Conservation (phyloP, 2,113 vertebrate genomes). For the Leptodactylus fuscus region DNA sequence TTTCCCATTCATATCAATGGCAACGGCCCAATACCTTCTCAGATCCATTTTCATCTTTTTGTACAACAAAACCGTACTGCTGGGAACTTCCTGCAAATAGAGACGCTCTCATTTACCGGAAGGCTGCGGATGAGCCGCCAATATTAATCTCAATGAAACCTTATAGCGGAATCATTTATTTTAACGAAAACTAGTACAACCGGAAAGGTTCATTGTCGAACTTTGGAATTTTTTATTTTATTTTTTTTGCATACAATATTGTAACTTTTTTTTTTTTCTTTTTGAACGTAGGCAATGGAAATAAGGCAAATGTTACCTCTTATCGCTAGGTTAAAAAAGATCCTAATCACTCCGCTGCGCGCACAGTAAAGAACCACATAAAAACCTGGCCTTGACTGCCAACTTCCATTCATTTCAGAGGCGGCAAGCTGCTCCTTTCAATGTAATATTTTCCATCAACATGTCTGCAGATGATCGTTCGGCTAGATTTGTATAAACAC, state of each 20-base stretch:
- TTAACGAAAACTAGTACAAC: not conserved
- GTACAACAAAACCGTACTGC: constrained; percentile 41
- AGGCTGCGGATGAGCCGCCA: constrained; percentile 17
- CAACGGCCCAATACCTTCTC: constrained; percentile 57
- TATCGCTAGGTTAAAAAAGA: constrained; percentile 55
- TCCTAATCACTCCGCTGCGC: constrained; percentile 19
- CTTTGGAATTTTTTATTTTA: not conserved
- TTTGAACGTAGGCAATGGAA: not conserved
- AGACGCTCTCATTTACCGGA: constrained; percentile 39
- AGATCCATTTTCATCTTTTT: constrained; percentile 34
- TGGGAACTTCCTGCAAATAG: constrained; percentile 37
- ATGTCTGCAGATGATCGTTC: constrained; percentile 66
- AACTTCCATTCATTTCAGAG: constrained; percentile 77
- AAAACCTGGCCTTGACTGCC: constrained; percentile 78
- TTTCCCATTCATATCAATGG: constrained; percentile 61
- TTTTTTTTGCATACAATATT: not conserved
- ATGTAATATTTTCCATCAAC: constrained; percentile 70
- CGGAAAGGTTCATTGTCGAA: not conserved
- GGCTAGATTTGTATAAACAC: constrained; percentile 41
- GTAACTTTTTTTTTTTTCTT: not conserved
- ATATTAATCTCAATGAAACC: constrained; percentile 39
- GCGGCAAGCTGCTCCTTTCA: constrained; percentile 73
- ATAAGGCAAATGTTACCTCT: constrained; percentile 47
- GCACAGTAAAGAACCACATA: constrained; percentile 46
- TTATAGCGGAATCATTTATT: constrained; percentile 24